Evolutionary conservation across 2,113 vertebrate genomes (phyloP).

Genomic region (Phyllopteryx taeniolatus): DNA sequence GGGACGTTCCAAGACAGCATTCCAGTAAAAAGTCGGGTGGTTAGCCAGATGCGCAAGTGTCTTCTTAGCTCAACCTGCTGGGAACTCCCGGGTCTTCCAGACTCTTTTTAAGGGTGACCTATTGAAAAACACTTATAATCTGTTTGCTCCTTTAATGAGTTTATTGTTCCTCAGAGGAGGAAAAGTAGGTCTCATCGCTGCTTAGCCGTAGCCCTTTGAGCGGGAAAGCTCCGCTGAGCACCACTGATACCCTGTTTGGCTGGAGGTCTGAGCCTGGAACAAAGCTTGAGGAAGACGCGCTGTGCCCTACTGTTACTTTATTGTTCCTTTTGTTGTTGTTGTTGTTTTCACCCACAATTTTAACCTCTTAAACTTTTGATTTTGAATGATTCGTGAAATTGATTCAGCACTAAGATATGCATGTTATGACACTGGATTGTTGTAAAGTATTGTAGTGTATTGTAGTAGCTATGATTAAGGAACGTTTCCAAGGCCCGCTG

Average conservation of each 20-base stretch:
- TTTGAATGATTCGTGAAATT: neutral
- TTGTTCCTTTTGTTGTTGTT: conserved; percentile 15
- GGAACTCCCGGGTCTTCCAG: conserved; percentile 47
- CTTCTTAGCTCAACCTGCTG: conserved; percentile 60
- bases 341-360: conserved; percentile 7
- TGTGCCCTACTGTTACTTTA: conserved; percentile 27
- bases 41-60: conserved; percentile 61
- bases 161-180: conserved; percentile 64
- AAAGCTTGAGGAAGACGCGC: conserved; percentile 39
- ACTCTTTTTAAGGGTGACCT: conserved; percentile 35
- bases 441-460: too few relatives aligned
- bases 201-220: conserved; percentile 59
- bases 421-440: neutral
- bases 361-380: neutral
- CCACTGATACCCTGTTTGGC: conserved; percentile 46
- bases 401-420: neutral
- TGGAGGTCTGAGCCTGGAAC: conserved; percentile 45
- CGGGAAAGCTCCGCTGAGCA: conserved; percentile 63
- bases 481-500: too few relatives aligned
- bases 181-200: conserved; percentile 62
- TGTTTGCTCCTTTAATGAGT: conserved; percentile 75
- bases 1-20: neutral
- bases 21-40: conserved; percentile 24
- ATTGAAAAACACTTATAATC: conserved; percentile 65
- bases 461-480: too few relatives aligned